These are phyloP conservation scores for Ascidia mentula DNA, from an alignment of 23 tunicate species.

Conservation along the genomic window DNA sequence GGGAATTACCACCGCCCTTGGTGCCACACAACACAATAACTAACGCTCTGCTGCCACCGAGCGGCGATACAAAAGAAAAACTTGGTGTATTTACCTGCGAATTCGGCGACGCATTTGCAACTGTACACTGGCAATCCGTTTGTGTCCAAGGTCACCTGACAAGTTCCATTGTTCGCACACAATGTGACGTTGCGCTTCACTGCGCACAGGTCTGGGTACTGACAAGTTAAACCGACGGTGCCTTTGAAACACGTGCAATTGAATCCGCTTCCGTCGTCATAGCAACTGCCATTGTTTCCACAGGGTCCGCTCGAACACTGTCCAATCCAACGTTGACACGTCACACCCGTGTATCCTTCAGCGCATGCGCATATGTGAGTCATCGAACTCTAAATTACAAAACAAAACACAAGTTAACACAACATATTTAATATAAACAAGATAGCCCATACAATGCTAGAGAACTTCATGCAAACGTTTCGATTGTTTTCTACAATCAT, in stretches of 20 bases:
- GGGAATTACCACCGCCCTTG: no score
- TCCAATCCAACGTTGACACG: slow-evolving; percentile 30
- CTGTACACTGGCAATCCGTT: background rate
- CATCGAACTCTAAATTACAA: background rate
- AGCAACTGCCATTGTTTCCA: slow-evolving; percentile 34
- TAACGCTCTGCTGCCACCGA: background rate
- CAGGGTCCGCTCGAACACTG: slow-evolving; percentile 32
- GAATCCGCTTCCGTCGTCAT: slow-evolving; percentile 8
- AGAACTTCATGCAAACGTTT: no score
- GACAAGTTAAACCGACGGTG: background rate
- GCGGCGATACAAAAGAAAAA: background rate
- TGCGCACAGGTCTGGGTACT: background rate
- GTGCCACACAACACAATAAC: no score
- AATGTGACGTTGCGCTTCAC: background rate
- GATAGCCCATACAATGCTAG: no score
- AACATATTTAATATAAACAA: background rate
- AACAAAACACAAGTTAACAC: background rate
- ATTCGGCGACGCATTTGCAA: background rate
- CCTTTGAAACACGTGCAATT: slow-evolving; percentile 35
- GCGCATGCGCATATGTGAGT: slow-evolving; percentile 25
- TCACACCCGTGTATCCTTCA: slow-evolving; percentile 16
- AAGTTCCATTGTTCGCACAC: background rate
- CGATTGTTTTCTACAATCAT: no score
- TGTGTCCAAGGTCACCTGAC: background rate
- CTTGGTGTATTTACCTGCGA: background rate